These are phyloP conservation scores for Alaudala cheleensis DNA, from an alignment of 2,113 vertebrate species.

Conservation along the genomic window DNA sequence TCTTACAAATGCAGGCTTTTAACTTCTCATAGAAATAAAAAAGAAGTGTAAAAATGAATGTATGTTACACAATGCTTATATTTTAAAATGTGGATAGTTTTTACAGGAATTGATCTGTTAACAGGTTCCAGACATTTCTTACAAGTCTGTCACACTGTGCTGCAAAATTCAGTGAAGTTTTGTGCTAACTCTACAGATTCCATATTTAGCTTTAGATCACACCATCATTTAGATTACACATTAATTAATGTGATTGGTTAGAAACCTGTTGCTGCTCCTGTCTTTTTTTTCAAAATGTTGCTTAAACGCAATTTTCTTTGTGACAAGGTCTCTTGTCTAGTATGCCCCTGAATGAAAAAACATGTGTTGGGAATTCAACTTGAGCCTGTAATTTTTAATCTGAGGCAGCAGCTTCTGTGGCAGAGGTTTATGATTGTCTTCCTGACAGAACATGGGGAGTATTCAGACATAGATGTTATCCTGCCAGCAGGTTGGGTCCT, in stretches of 20 bases:
- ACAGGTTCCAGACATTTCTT: not conserved
- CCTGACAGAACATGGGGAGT: not conserved
- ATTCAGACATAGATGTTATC: not conserved
- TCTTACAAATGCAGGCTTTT: not conserved
- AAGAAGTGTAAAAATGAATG: not conserved
- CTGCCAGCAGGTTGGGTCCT: not conserved
- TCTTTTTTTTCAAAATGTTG: not conserved
- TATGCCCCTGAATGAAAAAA: not conserved
- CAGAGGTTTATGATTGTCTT: not conserved
- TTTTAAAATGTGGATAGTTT: not conserved
- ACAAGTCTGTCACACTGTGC: not conserved
- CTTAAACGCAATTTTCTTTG: not conserved
- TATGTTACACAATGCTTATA: not conserved
- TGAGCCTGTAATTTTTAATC: not conserved
- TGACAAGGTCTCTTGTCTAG: not conserved
- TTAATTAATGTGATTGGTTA: not conserved
- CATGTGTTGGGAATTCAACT: not conserved
- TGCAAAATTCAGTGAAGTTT: not conserved
- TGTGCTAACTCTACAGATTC: not conserved
- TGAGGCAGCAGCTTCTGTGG: not conserved
- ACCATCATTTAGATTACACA: not conserved
- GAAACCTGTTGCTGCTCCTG: not conserved
- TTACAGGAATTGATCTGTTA: not conserved
- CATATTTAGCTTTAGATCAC: not conserved
- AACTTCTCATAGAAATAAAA: not conserved